These are phyloP conservation scores for Pseudomyrmex flavicornis DNA, from an alignment of 1,140 invertebrate species.

Conservation along the genomic window DNA sequence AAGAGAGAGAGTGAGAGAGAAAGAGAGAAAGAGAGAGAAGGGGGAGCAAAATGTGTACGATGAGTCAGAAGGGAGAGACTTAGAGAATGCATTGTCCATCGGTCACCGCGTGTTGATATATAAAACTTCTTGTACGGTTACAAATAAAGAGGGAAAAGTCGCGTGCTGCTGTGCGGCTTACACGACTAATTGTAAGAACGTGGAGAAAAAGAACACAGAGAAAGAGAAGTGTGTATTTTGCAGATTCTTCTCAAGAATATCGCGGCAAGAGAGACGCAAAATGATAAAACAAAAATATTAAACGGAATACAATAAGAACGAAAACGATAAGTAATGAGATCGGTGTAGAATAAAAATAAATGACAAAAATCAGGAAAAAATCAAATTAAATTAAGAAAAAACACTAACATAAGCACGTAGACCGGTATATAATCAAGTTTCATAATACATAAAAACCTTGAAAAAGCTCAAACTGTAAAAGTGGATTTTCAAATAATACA, in stretches of 20 bases:
- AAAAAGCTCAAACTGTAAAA: constrained; percentile 16
- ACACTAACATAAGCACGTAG: constrained; percentile 8
- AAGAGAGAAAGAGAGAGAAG: neutral
- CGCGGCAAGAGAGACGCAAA: neutral
- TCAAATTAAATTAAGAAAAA: neutral
- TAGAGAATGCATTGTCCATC: constrained; percentile 50
- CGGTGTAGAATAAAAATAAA: neutral
- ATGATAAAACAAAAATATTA: constrained; percentile 9
- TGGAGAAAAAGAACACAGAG: neutral
- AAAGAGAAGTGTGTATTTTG: neutral
- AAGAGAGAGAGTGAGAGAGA: neutral
- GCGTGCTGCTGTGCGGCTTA: neutral
- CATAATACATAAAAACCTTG: neutral
- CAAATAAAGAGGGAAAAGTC: constrained; percentile 6
- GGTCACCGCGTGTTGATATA: constrained; percentile 35
- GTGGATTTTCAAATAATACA: constrained; percentile 24
- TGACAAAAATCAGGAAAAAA: constrained; percentile 36
- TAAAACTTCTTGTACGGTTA: constrained; percentile 33
- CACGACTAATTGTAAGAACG: neutral
- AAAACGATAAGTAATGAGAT: neutral
- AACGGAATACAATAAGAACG: neutral
- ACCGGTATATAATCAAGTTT: constrained; percentile 16
- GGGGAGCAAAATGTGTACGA: neutral
- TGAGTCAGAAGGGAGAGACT: constrained; percentile 14
- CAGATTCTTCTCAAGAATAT: neutral